These are phyloP conservation scores for Aphelenchoides fujianensis DNA, from an alignment of 1,140 invertebrate species.

Conservation along the genomic window DNA sequence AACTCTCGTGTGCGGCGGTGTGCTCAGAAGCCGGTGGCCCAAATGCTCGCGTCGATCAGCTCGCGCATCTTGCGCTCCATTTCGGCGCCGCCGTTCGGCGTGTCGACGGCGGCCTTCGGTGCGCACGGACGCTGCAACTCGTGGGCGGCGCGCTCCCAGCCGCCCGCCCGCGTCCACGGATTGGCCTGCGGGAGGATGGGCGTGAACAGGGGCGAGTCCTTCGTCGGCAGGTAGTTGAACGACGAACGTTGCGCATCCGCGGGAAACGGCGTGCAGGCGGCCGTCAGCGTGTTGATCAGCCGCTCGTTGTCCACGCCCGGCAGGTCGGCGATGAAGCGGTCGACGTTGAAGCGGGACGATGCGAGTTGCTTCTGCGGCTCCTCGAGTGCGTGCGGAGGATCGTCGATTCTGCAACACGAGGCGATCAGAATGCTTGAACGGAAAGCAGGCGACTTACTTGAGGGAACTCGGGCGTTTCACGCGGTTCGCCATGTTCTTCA, in stretches of 20 bases:
- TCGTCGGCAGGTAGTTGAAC: slow-evolving; percentile 9
- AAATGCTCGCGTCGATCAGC: not conserved
- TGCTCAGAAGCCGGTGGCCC: not conserved
- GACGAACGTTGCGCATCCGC: not conserved
- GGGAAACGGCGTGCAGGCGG: not conserved
- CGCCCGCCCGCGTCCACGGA: not conserved
- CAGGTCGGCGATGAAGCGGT: slow-evolving; percentile 44
- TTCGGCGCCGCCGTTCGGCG: not conserved
- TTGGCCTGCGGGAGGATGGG: slow-evolving; percentile 18
- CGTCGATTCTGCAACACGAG: slow-evolving; percentile 7
- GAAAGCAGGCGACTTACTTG: slow-evolving; percentile 21
- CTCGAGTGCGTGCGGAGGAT: not conserved
- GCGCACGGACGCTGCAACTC: no score
- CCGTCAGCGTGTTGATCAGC: slow-evolving; percentile 30
- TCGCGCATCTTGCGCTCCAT: not conserved
- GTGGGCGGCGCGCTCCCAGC: not conserved
- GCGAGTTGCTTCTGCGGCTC: slow-evolving; percentile 7
- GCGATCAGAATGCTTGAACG: slow-evolving; percentile 7
- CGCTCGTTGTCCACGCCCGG: slow-evolving; percentile 18
- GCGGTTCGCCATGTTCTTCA: not conserved
- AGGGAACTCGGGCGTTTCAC: slow-evolving; percentile 23
- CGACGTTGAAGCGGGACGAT: slow-evolving; percentile 42
- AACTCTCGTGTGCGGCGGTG: not conserved
- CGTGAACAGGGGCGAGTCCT: slow-evolving; percentile 34
- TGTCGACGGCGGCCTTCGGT: no score